Conservation (phyloP, 35 echinoderm and acorn worm genomes). For the Lytechinus pictus region DNA sequence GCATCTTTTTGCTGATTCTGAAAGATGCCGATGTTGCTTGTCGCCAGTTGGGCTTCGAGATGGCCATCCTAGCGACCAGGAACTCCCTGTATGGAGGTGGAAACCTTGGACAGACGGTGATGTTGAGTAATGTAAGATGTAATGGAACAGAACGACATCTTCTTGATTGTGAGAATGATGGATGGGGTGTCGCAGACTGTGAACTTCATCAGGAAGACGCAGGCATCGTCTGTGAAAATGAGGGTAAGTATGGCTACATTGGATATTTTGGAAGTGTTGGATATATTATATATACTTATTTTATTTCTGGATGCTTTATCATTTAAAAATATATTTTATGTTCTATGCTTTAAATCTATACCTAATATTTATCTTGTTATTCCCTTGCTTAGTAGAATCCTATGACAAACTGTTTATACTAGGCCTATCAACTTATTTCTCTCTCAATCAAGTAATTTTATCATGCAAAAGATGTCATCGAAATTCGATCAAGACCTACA, state of each 20-base stretch:
- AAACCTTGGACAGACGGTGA: background rate
- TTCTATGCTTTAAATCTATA: too few relatives aligned
- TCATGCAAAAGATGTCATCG: too few relatives aligned
- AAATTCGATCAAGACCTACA: too few relatives aligned
- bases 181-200: background rate
- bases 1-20: background rate
- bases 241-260: background rate
- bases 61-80: background rate
- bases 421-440: too few relatives aligned
- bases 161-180: background rate
- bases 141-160: background rate
- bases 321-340: too few relatives aligned
- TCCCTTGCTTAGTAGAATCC: too few relatives aligned
- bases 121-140: background rate
- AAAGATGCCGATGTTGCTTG: background rate
- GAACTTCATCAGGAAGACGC: background rate
- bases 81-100: background rate
- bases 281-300: too few relatives aligned
- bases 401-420: too few relatives aligned
- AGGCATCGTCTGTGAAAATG: background rate
- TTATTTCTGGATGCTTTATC: too few relatives aligned
- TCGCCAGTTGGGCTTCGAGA: background rate
- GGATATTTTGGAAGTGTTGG: too few relatives aligned
- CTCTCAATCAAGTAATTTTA: too few relatives aligned
- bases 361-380: too few relatives aligned